These are phyloP conservation scores for Hemichromis elongatus DNA, from an alignment of 2,113 vertebrate genomes.

Conservation along the genomic window DNA sequence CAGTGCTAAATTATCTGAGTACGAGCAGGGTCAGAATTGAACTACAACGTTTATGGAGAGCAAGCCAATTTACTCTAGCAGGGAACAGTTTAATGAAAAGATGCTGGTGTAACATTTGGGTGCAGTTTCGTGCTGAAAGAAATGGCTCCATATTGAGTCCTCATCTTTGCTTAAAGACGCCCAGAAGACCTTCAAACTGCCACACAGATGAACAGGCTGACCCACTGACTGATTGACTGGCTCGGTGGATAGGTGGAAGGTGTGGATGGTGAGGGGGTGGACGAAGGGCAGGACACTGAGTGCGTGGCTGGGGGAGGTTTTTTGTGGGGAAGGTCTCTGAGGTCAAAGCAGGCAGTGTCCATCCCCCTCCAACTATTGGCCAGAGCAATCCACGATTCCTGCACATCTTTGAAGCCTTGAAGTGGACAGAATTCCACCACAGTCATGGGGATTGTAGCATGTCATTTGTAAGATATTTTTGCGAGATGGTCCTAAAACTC, in stretches of 20 bases:
- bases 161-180: neutral
- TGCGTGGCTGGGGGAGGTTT: slow-evolving; percentile 7
- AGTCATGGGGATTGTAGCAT: slow-evolving; percentile 70
- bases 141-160: neutral
- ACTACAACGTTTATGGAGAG: neutral
- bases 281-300: slow-evolving; percentile 15
- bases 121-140: neutral
- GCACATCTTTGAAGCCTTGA: slow-evolving; percentile 51
- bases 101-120: neutral
- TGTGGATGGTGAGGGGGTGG: slow-evolving; percentile 8
- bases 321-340: slow-evolving; percentile 38
- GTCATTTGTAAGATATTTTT: slow-evolving; percentile 61
- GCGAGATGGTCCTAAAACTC: slow-evolving; percentile 61
- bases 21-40: neutral
- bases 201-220: neutral
- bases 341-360: slow-evolving; percentile 65
- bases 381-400: neutral
- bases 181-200: neutral
- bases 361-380: slow-evolving; percentile 62
- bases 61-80: neutral
- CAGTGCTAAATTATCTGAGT: neutral
- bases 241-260: neutral
- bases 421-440: slow-evolving; percentile 64
- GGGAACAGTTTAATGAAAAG: neutral
- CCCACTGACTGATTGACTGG: neutral